Evolutionary conservation across 2,888 invertebrate genomes (phyloP).

Genomic region (Perizoma flavofasciatum): DNA sequence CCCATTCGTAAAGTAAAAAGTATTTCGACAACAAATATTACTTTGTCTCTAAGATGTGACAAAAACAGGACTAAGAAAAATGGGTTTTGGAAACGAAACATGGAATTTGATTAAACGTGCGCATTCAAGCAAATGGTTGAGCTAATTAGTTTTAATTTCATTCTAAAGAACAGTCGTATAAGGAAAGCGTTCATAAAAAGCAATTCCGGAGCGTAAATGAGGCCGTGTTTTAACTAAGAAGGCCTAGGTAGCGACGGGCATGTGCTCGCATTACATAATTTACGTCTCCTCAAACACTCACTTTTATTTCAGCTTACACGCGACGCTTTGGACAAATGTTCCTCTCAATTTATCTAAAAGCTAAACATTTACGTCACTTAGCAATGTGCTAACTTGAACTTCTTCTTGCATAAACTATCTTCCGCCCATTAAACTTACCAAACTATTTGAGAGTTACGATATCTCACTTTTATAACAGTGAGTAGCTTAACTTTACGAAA

Average conservation of each 20-base stretch:
- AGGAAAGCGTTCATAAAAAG: conserved; percentile 48
- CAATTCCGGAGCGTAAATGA: conserved; percentile 50
- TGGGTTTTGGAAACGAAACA: conserved; percentile 12
- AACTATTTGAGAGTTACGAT: conserved; percentile 26
- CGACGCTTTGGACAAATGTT: conserved; percentile 51
- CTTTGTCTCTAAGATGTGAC: conserved; percentile 11
- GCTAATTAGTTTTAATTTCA: conserved; percentile 43
- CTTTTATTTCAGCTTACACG: conserved; percentile 57
- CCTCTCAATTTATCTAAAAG: conserved; percentile 48
- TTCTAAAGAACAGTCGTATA: conserved; percentile 45
- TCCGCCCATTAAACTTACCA: conserved; percentile 31
- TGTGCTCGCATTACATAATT: conserved; percentile 53
- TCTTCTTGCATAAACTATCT: conserved; percentile 30
- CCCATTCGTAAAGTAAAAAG: conserved; percentile 17
- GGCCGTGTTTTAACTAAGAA: conserved; percentile 41
- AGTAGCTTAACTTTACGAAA: conserved; percentile 2
- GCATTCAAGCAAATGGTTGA: conserved; percentile 25
- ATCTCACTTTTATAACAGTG: conserved; percentile 12
- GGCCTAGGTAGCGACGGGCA: conserved; percentile 36
- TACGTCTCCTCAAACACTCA: conserved; percentile 55
- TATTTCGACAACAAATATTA: conserved; percentile 14
- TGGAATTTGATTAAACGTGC: conserved; percentile 25
- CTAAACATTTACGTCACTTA: conserved; percentile 28
- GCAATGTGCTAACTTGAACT: conserved; percentile 26
- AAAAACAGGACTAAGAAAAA: conserved; percentile 12